Evolutionary conservation across 2,888 invertebrate species (phyloP).

Genomic region (Acronicta leporina): DNA sequence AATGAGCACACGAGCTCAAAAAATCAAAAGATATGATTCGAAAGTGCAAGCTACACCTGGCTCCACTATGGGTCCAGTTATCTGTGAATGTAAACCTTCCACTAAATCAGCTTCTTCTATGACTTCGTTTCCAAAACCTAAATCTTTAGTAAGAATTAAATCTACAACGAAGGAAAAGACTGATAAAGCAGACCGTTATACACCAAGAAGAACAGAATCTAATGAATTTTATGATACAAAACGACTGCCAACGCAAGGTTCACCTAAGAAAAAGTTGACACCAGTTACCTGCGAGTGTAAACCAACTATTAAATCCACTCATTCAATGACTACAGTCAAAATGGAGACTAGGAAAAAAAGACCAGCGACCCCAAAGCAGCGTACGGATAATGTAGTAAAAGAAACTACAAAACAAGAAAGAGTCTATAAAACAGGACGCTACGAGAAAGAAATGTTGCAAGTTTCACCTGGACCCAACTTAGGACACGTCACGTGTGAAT

Average conservation of each 20-base stretch:
- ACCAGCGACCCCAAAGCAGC: not conserved
- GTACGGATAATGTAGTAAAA: not conserved
- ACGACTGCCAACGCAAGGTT: not conserved
- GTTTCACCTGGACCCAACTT: no score
- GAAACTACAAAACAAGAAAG: not conserved
- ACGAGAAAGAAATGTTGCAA: no score
- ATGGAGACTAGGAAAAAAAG: not conserved
- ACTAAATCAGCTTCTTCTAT: slow-evolving; percentile 6
- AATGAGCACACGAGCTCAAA: slow-evolving; percentile 7
- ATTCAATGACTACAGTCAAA: not conserved
- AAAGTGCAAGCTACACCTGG: slow-evolving; percentile 4
- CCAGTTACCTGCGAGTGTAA: not conserved
- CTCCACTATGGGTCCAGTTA: not conserved
- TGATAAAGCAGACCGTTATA: not conserved
- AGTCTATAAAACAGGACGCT: not conserved
- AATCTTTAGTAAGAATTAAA: not conserved
- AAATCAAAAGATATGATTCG: slow-evolving; percentile 23
- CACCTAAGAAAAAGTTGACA: no score
- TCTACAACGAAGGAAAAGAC: not conserved
- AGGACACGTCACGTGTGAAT: no score
- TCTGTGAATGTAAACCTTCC: slow-evolving; percentile 5
- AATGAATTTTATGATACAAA: not conserved
- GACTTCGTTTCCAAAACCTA: not conserved
- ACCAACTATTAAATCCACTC: not conserved
- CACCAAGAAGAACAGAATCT: not conserved